These are phyloP conservation scores for Chaenocephalus aceratus DNA, from an alignment of 2,113 vertebrate genomes.

Conservation along the genomic window DNA sequence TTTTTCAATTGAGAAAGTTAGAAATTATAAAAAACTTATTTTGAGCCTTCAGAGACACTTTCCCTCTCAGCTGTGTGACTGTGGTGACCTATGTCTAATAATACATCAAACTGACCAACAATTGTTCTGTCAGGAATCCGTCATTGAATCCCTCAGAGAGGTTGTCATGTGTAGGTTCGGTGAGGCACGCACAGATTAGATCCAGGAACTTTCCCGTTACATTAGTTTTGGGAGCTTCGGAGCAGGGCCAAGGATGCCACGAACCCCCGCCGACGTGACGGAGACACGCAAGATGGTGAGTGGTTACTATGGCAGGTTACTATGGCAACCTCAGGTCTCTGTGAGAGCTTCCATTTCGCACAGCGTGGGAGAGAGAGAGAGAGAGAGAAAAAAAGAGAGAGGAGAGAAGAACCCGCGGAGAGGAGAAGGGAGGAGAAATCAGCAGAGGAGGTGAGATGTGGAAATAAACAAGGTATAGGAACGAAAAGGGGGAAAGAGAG, in stretches of 20 bases:
- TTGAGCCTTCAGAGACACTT: background rate
- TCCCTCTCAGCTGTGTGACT: conserved; percentile 23
- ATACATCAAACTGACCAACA: conserved; percentile 3
- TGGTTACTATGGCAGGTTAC: conserved; percentile 83
- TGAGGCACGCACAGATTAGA: background rate
- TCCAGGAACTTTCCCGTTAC: conserved; percentile 11
- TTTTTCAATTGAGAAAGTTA: background rate
- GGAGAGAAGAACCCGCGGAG: conserved; percentile 66
- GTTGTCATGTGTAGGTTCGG: conserved; percentile 16
- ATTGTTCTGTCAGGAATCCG: conserved; percentile 5
- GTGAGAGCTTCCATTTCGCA: conserved; percentile 81
- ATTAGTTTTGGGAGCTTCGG: conserved; percentile 50
- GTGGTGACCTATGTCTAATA: conserved; percentile 15
- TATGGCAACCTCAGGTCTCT: conserved; percentile 83
- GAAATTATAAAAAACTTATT: background rate
- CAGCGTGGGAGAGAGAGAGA: conserved; percentile 77
- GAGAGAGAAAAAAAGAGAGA: conserved; percentile 56
- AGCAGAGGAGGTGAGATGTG: conserved; percentile 67
- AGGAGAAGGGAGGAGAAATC: conserved; percentile 60
- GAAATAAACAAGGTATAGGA: conserved; percentile 56
- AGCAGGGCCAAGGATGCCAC: conserved; percentile 64
- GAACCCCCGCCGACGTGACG: conserved; percentile 69
- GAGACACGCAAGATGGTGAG: conserved; percentile 81
- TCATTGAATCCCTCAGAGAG: background rate
- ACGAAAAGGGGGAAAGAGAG: background rate